These are phyloP conservation scores for Colistium nudipinnis DNA, from an alignment of 2,113 vertebrate species.

Conservation along the genomic window DNA sequence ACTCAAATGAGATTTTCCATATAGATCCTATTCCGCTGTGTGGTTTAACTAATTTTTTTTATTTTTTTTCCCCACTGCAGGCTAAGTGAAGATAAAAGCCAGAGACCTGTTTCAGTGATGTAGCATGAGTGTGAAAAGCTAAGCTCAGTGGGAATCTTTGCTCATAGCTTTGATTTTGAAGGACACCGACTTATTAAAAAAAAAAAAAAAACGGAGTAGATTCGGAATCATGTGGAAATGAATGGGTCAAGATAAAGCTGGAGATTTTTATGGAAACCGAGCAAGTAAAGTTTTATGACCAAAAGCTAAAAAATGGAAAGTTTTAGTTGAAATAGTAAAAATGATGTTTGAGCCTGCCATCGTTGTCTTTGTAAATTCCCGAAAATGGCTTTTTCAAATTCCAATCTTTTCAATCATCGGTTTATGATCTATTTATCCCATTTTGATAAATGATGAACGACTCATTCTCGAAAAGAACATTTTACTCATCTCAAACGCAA, in stretches of 20 bases:
- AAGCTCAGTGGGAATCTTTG: background rate
- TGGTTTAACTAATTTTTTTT: background rate
- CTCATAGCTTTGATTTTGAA: slow-evolving; percentile 9
- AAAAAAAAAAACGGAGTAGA: background rate
- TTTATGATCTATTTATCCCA: background rate
- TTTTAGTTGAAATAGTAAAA: background rate
- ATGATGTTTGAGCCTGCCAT: background rate
- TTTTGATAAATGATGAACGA: background rate
- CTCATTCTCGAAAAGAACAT: background rate
- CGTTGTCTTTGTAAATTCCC: background rate
- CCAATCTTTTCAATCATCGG: background rate
- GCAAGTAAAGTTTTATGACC: background rate
- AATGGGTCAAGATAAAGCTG: background rate
- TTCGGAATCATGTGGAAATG: background rate
- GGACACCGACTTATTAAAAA: background rate
- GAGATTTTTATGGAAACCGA: background rate
- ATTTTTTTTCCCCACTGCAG: background rate
- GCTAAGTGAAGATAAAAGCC: slow-evolving; percentile 2
- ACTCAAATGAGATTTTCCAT: background rate
- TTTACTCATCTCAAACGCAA: background rate
- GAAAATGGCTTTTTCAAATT: background rate
- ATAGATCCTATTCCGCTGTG: background rate
- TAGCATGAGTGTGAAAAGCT: slow-evolving; percentile 44
- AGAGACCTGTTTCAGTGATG: too few relatives aligned
- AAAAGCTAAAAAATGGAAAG: background rate